Conservation (phyloP, 2,888 invertebrate species). For the Thalpophila matura region DNA sequence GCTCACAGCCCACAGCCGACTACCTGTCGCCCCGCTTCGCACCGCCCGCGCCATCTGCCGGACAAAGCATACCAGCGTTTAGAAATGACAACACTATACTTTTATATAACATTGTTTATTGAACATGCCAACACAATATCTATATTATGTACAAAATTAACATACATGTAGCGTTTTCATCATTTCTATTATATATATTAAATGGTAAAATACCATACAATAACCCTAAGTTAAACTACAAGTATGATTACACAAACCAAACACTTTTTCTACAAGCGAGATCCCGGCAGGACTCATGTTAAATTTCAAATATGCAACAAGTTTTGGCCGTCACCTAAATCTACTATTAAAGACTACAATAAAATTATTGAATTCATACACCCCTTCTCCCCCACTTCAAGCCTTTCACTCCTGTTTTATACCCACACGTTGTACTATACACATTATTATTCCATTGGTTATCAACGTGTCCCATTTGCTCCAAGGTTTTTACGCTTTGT, state of each 20-base stretch:
- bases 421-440: slow-evolving; percentile 43
- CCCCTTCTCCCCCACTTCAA: slow-evolving; percentile 55
- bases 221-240: slow-evolving; percentile 19
- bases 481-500: slow-evolving; percentile 36
- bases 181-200: slow-evolving; percentile 26
- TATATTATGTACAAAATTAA: slow-evolving; percentile 40
- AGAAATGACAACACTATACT: slow-evolving; percentile 56
- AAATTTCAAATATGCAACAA: slow-evolving; percentile 1
- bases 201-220: slow-evolving; percentile 21
- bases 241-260: slow-evolving; percentile 40
- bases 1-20: slow-evolving; percentile 59
- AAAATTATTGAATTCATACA: slow-evolving; percentile 27
- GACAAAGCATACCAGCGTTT: slow-evolving; percentile 65
- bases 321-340: slow-evolving; percentile 19
- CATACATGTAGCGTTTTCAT: slow-evolving; percentile 23
- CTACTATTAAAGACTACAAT: slow-evolving; percentile 19
- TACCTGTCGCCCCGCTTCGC: slow-evolving; percentile 83
- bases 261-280: slow-evolving; percentile 9
- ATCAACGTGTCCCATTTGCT: slow-evolving; percentile 47
- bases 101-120: slow-evolving; percentile 54
- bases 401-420: slow-evolving; percentile 45
- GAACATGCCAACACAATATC: slow-evolving; percentile 50
- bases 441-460: slow-evolving; percentile 51
- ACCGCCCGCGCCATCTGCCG: slow-evolving; percentile 74
- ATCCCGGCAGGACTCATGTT: not conserved